Evolutionary conservation across 2,888 invertebrate genomes (phyloP), one percentile per base, ranked within the genome.

Genomic region (Chalcosyrphus nemorum): DNA sequence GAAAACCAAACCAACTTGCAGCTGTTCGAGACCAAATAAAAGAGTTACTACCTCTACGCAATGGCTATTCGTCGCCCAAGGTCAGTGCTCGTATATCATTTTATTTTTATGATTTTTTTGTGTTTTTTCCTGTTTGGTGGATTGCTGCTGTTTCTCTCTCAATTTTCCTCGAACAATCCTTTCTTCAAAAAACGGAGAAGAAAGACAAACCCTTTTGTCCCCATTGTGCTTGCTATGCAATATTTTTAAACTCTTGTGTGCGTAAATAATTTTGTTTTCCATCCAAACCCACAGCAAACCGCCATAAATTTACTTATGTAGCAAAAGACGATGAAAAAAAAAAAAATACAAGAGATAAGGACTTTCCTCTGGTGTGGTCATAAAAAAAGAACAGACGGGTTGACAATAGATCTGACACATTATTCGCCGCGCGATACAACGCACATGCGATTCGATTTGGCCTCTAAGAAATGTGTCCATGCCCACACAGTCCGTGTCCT

Each of bases 221-320:
- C 41, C 74, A 80, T 84, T 80, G 65, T 84, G 75, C 74, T 50
- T 57, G 41, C 57, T 61, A 68, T 82, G 77, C 82, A 81, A 76
- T 71, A 81, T 78, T 82, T n/a, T 82, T 66, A 74, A 84, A 80
- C 80, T 72, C 21, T n/a, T 84, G 74, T 61, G 84, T 84, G 84
- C 84, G 84, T 84, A 75, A 84, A 84, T 84, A 84, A 84, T 84
- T 84, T 84, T 84, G 80, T 84, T 84, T 84, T 80, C 80, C 70
- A 78, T 80, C 50, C 68, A 80, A 84, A 68, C 84, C 84, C 84
- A 80, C 84, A 84, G 74, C 32, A n/a, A n/a, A 70, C 74, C 70
- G 70, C 70, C 84, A 84, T 84, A 84, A 84, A 80, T 75, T 80
- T 45, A 80, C 70, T 80, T 45, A 41, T 15, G 41, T 19, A 27